phyloP scores from a whole-genome alignment of 1,140 invertebrate species.

The Ephestia elutella region DNA sequence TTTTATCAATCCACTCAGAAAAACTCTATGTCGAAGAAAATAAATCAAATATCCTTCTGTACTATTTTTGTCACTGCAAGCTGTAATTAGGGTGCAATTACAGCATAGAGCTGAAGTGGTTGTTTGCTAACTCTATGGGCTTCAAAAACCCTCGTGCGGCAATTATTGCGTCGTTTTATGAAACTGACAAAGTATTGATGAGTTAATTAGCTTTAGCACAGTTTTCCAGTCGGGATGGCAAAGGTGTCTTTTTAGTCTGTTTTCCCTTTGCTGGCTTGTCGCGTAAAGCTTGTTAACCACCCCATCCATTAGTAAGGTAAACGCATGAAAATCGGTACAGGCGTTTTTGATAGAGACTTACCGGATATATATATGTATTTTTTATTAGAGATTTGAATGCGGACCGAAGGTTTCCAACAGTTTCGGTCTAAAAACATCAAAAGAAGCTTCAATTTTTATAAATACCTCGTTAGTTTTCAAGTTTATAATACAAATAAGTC shows the following conservation, averaged over 20 bases:
- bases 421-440: too few relatives aligned
- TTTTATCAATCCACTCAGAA: too few relatives aligned
- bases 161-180: slow-evolving; percentile 42
- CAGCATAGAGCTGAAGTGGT: slow-evolving; percentile 36
- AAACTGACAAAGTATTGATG: slow-evolving; percentile 19
- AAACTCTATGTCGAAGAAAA: neutral
- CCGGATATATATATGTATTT: too few relatives aligned
- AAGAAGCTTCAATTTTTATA: too few relatives aligned
- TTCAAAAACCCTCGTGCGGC: slow-evolving; percentile 37
- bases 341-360: too few relatives aligned
- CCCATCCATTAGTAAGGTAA: too few relatives aligned
- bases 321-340: too few relatives aligned
- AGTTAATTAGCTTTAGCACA: slow-evolving; percentile 18
- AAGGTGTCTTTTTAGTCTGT: neutral
- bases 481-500: too few relatives aligned
- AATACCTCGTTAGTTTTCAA: too few relatives aligned
- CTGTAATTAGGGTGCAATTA: slow-evolving; percentile 53
- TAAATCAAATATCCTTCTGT: neutral
- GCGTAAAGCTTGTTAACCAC: neutral
- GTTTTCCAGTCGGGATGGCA: neutral
- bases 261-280: neutral
- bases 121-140: slow-evolving; percentile 47
- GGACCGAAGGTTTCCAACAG: too few relatives aligned
- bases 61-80: neutral
- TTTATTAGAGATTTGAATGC: too few relatives aligned